phyloP scores from a whole-genome alignment of 1,140 invertebrate species.

The Doryteuthis pealeii region DNA sequence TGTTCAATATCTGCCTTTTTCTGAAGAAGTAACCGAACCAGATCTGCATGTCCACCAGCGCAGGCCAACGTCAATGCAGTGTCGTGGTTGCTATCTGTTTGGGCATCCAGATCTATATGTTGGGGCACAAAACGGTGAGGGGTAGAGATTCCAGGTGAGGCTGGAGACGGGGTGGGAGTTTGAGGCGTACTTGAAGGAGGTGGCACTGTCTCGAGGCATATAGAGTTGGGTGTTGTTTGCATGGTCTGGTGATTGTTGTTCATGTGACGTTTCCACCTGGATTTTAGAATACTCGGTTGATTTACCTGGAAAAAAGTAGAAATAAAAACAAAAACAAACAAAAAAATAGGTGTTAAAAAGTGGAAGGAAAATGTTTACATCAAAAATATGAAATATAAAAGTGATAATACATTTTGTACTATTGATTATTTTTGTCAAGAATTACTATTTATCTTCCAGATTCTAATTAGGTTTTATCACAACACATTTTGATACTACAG shows the following conservation, averaged over 20 bases:
- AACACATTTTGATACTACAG: too few species aligned
- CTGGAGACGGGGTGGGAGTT: slow-evolving; percentile 46
- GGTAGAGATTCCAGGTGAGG: slow-evolving; percentile 43
- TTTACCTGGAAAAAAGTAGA: not conserved
- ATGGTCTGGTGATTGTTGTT: slow-evolving; percentile 7
- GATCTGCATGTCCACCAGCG: slow-evolving; percentile 93
- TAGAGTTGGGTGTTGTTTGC: slow-evolving; percentile 22
- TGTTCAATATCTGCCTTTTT: slow-evolving; percentile 95
- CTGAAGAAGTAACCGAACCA: slow-evolving; percentile 86
- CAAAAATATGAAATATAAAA: too few species aligned
- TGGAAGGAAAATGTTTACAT: too few species aligned
- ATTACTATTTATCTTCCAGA: too few species aligned
- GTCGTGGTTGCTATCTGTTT: slow-evolving; percentile 97
- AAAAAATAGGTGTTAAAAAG: too few species aligned
- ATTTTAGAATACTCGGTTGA: not conserved
- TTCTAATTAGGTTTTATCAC: too few species aligned
- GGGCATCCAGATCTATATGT: slow-evolving; percentile 82
- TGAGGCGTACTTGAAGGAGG: slow-evolving; percentile 41
- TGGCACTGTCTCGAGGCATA: slow-evolving; percentile 37
- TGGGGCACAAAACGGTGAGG: slow-evolving; percentile 36
- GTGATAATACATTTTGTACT: too few species aligned
- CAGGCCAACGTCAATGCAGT: slow-evolving; percentile 96
- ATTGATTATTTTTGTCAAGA: too few species aligned
- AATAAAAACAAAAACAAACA: not conserved
- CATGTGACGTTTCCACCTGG: slow-evolving; percentile 5